These are phyloP conservation scores for Ormyrus nitidulus DNA, from an alignment of 2,888 invertebrate species.

Conservation along the genomic window DNA sequence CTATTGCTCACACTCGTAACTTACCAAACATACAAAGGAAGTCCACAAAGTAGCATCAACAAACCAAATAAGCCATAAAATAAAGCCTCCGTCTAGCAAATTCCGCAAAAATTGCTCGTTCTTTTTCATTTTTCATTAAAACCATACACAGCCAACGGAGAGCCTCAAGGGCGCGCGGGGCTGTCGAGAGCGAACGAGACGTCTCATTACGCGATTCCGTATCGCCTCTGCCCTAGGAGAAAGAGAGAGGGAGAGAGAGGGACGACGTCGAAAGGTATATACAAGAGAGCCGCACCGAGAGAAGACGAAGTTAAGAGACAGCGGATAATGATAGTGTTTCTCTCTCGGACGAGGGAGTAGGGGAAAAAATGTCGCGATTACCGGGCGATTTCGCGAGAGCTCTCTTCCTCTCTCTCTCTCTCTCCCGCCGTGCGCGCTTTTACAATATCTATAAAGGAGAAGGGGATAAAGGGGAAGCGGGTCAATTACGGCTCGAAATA, in stretches of 20 bases:
- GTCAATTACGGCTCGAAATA: conserved; percentile 20
- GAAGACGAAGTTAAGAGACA: conserved; percentile 38
- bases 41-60: too few species aligned
- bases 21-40: too few species aligned
- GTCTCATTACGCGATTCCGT: conserved; percentile 33
- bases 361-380: conserved; percentile 49
- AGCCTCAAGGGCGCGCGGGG: conserved; percentile 3
- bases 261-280: too few species aligned
- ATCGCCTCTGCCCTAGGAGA: not conserved
- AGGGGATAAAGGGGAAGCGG: not conserved
- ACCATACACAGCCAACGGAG: not conserved
- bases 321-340: conserved; percentile 50
- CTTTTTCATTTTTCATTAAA: not conserved
- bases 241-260: too few species aligned
- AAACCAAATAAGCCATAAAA: too few species aligned
- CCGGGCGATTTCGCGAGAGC: conserved; percentile 3
- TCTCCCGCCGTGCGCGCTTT: not conserved
- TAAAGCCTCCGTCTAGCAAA: too few species aligned
- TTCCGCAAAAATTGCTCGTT: too few species aligned
- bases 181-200: conserved; percentile 22
- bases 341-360: not conserved
- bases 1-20: too few species aligned
- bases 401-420: conserved; percentile 1
- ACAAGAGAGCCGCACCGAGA: not conserved
- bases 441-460: conserved; percentile 29